phyloP scores from a whole-genome alignment of 2,113 vertebrate species.

The Rousettus leschenaultii region DNA sequence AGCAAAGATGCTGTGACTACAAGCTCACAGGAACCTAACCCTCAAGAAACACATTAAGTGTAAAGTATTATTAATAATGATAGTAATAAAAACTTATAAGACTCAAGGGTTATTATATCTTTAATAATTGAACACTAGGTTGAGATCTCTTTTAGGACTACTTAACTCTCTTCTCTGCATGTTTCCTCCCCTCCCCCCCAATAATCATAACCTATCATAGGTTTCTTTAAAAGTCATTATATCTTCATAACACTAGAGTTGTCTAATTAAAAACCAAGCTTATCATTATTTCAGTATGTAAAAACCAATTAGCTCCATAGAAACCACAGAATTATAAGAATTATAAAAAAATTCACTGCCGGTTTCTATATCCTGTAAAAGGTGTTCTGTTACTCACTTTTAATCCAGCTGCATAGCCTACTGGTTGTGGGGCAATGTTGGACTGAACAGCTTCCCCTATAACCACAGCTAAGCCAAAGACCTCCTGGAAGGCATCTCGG shows the following conservation, averaged over 20 bases:
- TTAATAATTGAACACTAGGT: neutral
- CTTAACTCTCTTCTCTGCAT: neutral
- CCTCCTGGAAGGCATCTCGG: slow-evolving; percentile 96
- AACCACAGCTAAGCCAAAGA: slow-evolving; percentile 96
- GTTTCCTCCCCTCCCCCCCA: neutral
- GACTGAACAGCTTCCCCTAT: slow-evolving; percentile 93
- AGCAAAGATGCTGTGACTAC: neutral
- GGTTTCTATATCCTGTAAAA: neutral
- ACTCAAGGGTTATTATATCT: neutral
- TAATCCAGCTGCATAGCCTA: slow-evolving; percentile 96
- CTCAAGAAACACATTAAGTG: neutral
- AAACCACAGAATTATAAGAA: neutral
- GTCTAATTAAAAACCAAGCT: neutral
- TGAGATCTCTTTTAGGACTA: neutral
- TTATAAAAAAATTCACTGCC: neutral
- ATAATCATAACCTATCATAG: slow-evolving; percentile 9
- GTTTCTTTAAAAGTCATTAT: neutral
- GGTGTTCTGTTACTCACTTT: slow-evolving; percentile 84
- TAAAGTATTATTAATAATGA: neutral
- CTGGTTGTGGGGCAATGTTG: slow-evolving; percentile 96
- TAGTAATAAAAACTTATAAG: neutral
- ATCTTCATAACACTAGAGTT: neutral
- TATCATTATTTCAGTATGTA: neutral
- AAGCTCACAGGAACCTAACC: neutral
- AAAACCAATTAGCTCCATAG: neutral